These are phyloP conservation scores for Turnix velox DNA, from an alignment of 2,113 vertebrate genomes.

Conservation along the genomic window DNA sequence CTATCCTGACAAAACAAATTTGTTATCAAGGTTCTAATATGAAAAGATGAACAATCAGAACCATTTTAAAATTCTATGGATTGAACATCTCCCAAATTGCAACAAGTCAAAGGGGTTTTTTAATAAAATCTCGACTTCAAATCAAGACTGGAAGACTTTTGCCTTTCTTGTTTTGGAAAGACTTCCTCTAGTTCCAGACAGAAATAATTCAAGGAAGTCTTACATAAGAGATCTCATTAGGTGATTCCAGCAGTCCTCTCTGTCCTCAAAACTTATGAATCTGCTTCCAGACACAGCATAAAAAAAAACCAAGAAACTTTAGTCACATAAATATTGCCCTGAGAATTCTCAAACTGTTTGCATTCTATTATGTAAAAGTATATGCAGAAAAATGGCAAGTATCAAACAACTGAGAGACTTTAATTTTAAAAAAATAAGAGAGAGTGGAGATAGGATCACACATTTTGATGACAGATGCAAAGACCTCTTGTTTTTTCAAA, in stretches of 20 bases:
- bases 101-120: background rate
- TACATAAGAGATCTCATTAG: slow-evolving; percentile 19
- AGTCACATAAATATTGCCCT: background rate
- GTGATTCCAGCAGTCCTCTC: background rate
- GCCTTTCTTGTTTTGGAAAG: slow-evolving; percentile 22
- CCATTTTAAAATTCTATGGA: background rate
- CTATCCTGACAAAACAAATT: background rate
- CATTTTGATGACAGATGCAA: background rate
- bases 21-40: background rate
- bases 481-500: background rate
- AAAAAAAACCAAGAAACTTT: background rate
- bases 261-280: background rate
- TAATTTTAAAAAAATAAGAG: background rate
- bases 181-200: slow-evolving; percentile 24
- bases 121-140: slow-evolving; percentile 27
- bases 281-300: background rate
- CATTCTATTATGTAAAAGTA: background rate
- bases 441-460: background rate
- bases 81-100: background rate
- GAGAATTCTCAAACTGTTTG: background rate
- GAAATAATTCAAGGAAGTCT: slow-evolving; percentile 59
- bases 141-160: slow-evolving; percentile 27
- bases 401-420: background rate
- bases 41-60: background rate
- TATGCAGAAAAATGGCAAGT: background rate